A percentile compares a stretch with the other conserved stretches of the same genome.
phyloP scores from a whole-genome alignment of 2,888 invertebrate genomes.

The Cephonodes hylas region DNA sequence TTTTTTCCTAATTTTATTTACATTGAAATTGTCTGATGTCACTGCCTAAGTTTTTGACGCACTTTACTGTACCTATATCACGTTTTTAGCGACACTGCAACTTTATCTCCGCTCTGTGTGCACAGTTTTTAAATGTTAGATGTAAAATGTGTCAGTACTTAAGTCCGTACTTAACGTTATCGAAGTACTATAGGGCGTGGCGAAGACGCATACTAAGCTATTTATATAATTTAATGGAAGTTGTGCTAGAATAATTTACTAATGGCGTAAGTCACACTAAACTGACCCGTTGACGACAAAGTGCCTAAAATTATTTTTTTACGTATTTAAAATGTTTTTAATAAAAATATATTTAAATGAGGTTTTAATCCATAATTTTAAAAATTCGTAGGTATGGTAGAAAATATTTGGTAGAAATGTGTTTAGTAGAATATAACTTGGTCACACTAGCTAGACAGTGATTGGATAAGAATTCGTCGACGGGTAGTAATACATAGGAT shows the following conservation, averaged over 20 bases:
- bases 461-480: background rate
- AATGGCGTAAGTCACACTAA: background rate
- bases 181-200: background rate
- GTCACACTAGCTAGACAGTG: background rate
- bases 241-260: background rate
- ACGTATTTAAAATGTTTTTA: too few relatives aligned
- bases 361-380: too few relatives aligned
- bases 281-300: background rate
- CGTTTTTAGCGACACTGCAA: conserved; percentile 2
- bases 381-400: background rate
- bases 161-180: background rate
- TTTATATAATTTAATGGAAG: background rate
- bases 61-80: conserved; percentile 1
- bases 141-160: background rate
- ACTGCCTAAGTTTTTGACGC: conserved; percentile 1
- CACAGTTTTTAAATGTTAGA: background rate
- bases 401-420: background rate
- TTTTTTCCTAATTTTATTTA: conserved; percentile 35
- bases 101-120: background rate
- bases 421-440: background rate
- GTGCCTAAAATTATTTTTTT: too few relatives aligned
- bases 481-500: background rate
- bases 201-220: background rate
- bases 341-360: too few relatives aligned
- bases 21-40: background rate